Base-by-base conservation (phyloP, 2,888 invertebrate species). In the Polyommatus icarus region DNA sequence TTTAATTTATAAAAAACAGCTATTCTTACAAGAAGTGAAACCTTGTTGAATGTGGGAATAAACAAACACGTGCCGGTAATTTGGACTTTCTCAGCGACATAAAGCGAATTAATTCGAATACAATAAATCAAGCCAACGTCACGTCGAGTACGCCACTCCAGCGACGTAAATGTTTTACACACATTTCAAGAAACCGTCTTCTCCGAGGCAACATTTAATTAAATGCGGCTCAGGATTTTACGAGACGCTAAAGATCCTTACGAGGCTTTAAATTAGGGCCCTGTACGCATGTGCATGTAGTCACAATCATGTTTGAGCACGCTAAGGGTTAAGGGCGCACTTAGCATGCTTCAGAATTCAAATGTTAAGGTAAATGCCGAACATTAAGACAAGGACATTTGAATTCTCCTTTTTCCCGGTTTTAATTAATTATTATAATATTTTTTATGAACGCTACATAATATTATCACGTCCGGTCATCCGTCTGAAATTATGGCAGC, bases 161-260 rank as follows among this genome's bases (percentile, higher is more conserved):
- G 46, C 46, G 54, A 18, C 54, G 29, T 54, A 75, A 75, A 75
- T 54, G 75, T 75, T 75, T 75, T 75, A 75, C 75, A 50, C 50
- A 50, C 75, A 54, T 50, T 75, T 29, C 46, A 20, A 54, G 75
- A 50, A 50, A 50, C 29, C 75, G 50, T 29, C 46, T 29, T 40
- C 29, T 24, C 2, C 29, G 20, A 54, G 75, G 54, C 29, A 50
- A 54, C 29, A 75, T 75, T 75, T 75, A 75, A 75, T 75, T 75
- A 75, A 75, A 75, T 75, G 54, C 29, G 75, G 46, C 73, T 72
- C 72, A 75, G 50, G 75, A 75, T 75, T 75, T 75, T 75, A 75
- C 75, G 75, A 75, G 54, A 54, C 18, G 75, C 24, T 73, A 73
- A 75, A 54, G 54, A 75, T 75, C 54, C 29, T 54, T 8, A 46